Evolutionary conservation across 2,888 invertebrate genomes (phyloP).

Genomic region (Metacarcinus magister): DNA sequence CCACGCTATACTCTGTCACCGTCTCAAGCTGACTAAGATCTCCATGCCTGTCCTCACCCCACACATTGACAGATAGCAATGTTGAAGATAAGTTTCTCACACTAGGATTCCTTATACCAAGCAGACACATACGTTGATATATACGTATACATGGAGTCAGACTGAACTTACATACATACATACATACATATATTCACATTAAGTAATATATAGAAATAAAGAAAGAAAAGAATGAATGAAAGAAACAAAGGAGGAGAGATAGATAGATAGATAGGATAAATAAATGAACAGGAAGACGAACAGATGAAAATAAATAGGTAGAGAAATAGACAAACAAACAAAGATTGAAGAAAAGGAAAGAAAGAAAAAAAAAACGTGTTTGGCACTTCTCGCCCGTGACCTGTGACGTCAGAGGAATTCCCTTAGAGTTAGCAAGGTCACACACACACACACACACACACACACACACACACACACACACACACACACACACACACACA

Average conservation of each 20-base stretch:
- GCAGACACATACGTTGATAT: not conserved
- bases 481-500: not conserved
- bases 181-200: too few relatives aligned
- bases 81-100: too few relatives aligned
- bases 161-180: not conserved
- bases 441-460: slow-evolving; percentile 51
- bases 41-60: too few relatives aligned
- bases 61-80: too few relatives aligned
- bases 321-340: not conserved
- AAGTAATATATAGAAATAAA: not conserved
- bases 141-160: not conserved
- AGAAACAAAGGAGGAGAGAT: not conserved
- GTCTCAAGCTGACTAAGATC: not conserved
- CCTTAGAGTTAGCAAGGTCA: slow-evolving; percentile 10
- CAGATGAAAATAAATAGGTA: not conserved
- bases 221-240: not conserved
- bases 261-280: not conserved
- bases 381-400: not conserved
- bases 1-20: not conserved
- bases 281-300: not conserved
- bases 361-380: not conserved
- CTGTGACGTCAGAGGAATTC: slow-evolving; percentile 38
- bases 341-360: not conserved
- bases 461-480: slow-evolving; percentile 49
- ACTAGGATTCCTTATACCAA: too few relatives aligned